Conservation (phyloP, 2,113 vertebrate species). For the Numida meleagris region DNA sequence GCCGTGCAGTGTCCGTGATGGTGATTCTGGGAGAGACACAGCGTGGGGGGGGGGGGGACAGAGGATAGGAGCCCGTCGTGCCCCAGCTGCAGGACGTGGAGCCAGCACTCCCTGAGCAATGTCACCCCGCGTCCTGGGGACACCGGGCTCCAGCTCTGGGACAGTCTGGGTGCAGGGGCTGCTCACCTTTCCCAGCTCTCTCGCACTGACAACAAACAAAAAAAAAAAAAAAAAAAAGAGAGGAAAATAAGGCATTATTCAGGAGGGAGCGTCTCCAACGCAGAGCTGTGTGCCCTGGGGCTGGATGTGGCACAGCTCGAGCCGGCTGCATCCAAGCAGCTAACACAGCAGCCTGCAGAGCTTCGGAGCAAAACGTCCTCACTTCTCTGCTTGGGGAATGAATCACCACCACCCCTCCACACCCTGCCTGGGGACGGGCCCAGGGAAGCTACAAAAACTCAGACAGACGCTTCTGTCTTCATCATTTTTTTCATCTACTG, state of each 20-base stretch:
- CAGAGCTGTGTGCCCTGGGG: background rate
- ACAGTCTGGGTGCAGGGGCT: background rate
- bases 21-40: fast-evolving
- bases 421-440: background rate
- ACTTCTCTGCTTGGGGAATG: background rate
- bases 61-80: background rate
- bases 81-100: background rate
- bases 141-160: fast-evolving
- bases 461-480: slow-evolving; percentile 72
- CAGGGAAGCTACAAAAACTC: slow-evolving; percentile 56
- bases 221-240: background rate
- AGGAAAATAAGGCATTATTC: slow-evolving; percentile 16
- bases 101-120: background rate
- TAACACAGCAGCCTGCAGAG: fast-evolving
- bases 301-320: fast-evolving
- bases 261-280: background rate
- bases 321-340: background rate
- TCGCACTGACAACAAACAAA: background rate
- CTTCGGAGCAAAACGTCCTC: background rate
- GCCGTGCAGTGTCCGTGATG: background rate
- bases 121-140: fast-evolving
- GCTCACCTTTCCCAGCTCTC: background rate
- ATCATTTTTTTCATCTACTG: slow-evolving; percentile 73
- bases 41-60: background rate
- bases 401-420: background rate